Evolutionary conservation across 2,888 invertebrate species (phyloP).

Genomic region (Drosophila villosipedis): DNA sequence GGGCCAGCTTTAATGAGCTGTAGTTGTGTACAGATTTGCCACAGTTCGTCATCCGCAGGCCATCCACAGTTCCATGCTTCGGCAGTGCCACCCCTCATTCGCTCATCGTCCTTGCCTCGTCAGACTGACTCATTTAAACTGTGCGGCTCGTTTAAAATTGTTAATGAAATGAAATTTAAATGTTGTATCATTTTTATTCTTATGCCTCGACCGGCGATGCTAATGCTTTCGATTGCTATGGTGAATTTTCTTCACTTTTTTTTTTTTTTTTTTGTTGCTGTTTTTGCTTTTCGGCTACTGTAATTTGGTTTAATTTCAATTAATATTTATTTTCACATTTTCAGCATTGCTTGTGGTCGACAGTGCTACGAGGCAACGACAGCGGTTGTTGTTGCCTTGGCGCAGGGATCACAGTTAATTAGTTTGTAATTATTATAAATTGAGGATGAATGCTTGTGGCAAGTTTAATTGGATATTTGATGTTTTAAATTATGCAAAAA

Average conservation of each 20-base stretch:
- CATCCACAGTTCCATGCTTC: slow-evolving; percentile 31
- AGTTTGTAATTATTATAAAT: slow-evolving; percentile 83
- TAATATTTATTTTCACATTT: slow-evolving; percentile 80
- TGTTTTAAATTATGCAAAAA: slow-evolving; percentile 74
- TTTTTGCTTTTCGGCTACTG: slow-evolving; percentile 29
- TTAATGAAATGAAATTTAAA: slow-evolving; percentile 71
- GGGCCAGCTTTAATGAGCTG: slow-evolving; percentile 70
- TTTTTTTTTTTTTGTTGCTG: slow-evolving; percentile 4
- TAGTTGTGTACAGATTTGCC: slow-evolving; percentile 66
- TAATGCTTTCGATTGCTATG: slow-evolving; percentile 55
- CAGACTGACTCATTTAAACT: slow-evolving; percentile 2
- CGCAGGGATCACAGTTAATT: slow-evolving; percentile 79
- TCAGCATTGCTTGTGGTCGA: slow-evolving; percentile 70
- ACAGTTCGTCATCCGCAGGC: slow-evolving; percentile 30
- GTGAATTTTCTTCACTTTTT: slow-evolving; percentile 25
- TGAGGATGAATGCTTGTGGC: slow-evolving; percentile 81
- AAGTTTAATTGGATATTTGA: slow-evolving; percentile 81
- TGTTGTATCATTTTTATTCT: slow-evolving; percentile 54
- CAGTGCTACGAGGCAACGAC: slow-evolving; percentile 46
- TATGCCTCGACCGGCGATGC: slow-evolving; percentile 5
- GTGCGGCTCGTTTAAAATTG: slow-evolving; percentile 49
- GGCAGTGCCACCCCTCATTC: slow-evolving; percentile 14
- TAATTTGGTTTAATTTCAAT: slow-evolving; percentile 80
- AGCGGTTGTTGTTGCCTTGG: slow-evolving; percentile 61
- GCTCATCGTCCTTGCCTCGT: neutral